A percentile compares a stretch with the other conserved stretches of the same genome.
These are phyloP conservation scores for Pomacea maculata DNA, from an alignment of 1,140 invertebrate genomes.

Conservation along the genomic window DNA sequence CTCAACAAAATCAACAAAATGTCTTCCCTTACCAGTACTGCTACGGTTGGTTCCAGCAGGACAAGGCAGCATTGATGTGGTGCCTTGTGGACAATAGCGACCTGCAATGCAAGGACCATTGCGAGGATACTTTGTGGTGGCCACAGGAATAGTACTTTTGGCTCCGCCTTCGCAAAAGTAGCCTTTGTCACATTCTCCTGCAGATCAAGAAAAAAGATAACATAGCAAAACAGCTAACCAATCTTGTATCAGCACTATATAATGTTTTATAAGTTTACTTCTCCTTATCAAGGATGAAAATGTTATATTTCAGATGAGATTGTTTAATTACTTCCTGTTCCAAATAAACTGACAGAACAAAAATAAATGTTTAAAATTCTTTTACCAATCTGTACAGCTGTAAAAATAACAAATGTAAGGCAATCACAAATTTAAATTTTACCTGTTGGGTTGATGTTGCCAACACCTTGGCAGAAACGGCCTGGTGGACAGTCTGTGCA, in stretches of 20 bases:
- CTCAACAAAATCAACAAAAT: background rate
- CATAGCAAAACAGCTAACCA: too few species aligned
- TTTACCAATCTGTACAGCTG: too few species aligned
- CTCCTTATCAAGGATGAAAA: too few species aligned
- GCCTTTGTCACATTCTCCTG: slow-evolving; percentile 60
- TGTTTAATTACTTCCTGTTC: background rate
- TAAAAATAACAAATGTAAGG: background rate
- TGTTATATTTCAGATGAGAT: too few species aligned
- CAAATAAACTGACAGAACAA: background rate
- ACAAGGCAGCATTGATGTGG: slow-evolving; percentile 46
- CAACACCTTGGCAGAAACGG: slow-evolving; percentile 58
- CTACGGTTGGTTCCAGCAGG: slow-evolving; percentile 58
- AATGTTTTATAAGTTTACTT: too few species aligned
- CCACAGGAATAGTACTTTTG: slow-evolving; percentile 42
- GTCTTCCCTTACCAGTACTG: slow-evolving; percentile 42
- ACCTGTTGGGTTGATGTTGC: slow-evolving; percentile 58
- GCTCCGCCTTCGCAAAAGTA: slow-evolving; percentile 60
- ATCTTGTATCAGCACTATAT: too few species aligned
- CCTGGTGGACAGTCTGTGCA: slow-evolving; percentile 58
- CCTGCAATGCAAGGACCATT: slow-evolving; percentile 57
- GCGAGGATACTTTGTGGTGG: slow-evolving; percentile 41
- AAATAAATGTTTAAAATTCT: background rate
- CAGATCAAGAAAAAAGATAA: slow-evolving; percentile 7
- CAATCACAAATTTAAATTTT: background rate
- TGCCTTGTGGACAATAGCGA: slow-evolving; percentile 57